Conservation (phyloP, 2,113 vertebrate genomes). For the Leptosomus discolor region DNA sequence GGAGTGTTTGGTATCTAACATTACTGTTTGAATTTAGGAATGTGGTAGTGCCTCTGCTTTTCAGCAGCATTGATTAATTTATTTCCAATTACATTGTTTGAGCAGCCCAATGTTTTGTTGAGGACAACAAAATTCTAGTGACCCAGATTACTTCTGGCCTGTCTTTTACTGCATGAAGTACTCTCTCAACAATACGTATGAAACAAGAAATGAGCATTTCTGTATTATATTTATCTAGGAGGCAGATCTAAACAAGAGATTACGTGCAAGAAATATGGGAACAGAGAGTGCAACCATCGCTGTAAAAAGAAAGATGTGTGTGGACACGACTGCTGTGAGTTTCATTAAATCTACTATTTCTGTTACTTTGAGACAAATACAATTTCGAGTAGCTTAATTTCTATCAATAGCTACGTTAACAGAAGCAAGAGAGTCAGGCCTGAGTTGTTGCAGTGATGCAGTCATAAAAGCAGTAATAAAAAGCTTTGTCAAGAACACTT, state of each 20-base stretch:
- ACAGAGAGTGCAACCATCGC: slow-evolving; percentile 88
- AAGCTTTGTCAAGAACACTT: neutral
- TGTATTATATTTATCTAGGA: slow-evolving; percentile 51
- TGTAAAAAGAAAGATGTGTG: slow-evolving; percentile 93
- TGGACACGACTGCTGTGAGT: slow-evolving; percentile 96
- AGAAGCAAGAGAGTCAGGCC: neutral
- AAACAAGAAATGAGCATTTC: neutral
- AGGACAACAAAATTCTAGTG: neutral
- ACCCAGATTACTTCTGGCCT: neutral
- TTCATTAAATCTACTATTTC: slow-evolving; percentile 16
- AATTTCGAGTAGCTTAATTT: neutral
- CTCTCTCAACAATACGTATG: neutral
- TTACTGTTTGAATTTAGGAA: neutral
- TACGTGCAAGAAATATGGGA: slow-evolving; percentile 67
- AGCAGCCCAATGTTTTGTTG: neutral
- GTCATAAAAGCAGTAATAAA: neutral
- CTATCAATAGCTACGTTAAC: neutral
- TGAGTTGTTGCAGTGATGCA: neutral
- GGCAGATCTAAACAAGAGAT: slow-evolving; percentile 23
- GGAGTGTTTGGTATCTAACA: neutral
- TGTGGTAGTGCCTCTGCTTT: neutral
- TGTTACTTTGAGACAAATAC: neutral
- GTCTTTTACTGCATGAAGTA: neutral
- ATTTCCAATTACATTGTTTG: neutral
- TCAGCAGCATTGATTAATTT: neutral